These are phyloP conservation scores for Isichthys henryi DNA, from an alignment of 2,113 vertebrate genomes.

Conservation along the genomic window DNA sequence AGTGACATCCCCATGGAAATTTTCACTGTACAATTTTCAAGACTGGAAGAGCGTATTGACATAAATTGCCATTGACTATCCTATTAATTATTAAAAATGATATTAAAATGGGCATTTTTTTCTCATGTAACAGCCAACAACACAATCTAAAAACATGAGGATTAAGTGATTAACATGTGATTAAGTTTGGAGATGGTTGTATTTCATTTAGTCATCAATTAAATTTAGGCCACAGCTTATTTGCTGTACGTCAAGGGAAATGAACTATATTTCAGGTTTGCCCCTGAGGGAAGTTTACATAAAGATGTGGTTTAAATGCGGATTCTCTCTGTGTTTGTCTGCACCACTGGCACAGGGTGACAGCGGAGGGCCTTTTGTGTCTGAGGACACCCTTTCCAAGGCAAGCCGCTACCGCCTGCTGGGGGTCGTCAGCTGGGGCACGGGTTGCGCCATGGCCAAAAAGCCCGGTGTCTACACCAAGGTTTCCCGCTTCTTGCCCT, in stretches of 20 bases:
- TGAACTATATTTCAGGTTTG: background rate
- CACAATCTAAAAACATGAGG: background rate
- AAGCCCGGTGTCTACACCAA: conserved; percentile 84
- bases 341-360: conserved; percentile 63
- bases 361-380: conserved; percentile 82
- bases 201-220: background rate
- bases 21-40: background rate
- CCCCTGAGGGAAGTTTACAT: background rate
- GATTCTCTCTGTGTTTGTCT: background rate
- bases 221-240: background rate
- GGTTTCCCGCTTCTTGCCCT: conserved; percentile 76
- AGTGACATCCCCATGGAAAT: background rate
- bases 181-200: background rate
- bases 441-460: conserved; percentile 77
- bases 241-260: background rate
- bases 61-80: background rate
- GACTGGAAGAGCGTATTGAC: background rate
- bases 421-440: conserved; percentile 87
- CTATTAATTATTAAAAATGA: background rate
- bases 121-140: background rate
- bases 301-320: background rate
- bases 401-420: conserved; percentile 70
- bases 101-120: background rate
- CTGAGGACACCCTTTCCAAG: conserved; percentile 73
- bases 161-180: background rate